Conservation (phyloP, 2,888 invertebrate genomes). For the Drosophila neoperkinsi region DNA sequence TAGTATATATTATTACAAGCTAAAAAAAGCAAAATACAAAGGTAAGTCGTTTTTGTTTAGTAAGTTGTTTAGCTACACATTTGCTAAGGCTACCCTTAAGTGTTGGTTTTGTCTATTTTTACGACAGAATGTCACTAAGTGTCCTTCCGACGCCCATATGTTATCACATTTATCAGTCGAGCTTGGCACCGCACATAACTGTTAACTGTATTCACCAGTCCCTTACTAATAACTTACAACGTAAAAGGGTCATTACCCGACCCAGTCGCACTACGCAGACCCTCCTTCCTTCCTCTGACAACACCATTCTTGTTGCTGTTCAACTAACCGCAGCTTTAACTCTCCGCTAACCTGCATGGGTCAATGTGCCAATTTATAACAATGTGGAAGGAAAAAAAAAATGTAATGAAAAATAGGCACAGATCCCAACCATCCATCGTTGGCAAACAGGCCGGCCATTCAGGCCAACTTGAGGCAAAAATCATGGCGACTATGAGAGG, state of each 20-base stretch:
- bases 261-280: slow-evolving; percentile 1
- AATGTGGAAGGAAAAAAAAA: slow-evolving; percentile 44
- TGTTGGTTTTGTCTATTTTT: background rate
- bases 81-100: background rate
- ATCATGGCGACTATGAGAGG: slow-evolving; percentile 50
- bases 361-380: slow-evolving; percentile 80
- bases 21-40: background rate
- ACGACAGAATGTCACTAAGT: background rate
- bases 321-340: slow-evolving; percentile 45
- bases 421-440: slow-evolving; percentile 17
- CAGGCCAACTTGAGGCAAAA: slow-evolving; percentile 50
- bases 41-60: background rate
- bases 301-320: slow-evolving; percentile 31
- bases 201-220: slow-evolving; percentile 39
- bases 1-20: background rate
- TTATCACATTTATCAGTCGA: slow-evolving; percentile 42
- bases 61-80: background rate
- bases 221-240: slow-evolving; percentile 41
- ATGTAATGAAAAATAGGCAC: slow-evolving; percentile 37
- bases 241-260: slow-evolving; percentile 53
- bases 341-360: slow-evolving; percentile 55
- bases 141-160: slow-evolving; percentile 2
- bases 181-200: slow-evolving; percentile 5
- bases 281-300: slow-evolving; percentile 9
- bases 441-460: slow-evolving; percentile 29